Percentiles rank a stretch among this genome's conserved stretches.
These are phyloP conservation scores for Eugnorisma glareosa DNA, from an alignment of 2,888 invertebrate species.

Conservation along the genomic window DNA sequence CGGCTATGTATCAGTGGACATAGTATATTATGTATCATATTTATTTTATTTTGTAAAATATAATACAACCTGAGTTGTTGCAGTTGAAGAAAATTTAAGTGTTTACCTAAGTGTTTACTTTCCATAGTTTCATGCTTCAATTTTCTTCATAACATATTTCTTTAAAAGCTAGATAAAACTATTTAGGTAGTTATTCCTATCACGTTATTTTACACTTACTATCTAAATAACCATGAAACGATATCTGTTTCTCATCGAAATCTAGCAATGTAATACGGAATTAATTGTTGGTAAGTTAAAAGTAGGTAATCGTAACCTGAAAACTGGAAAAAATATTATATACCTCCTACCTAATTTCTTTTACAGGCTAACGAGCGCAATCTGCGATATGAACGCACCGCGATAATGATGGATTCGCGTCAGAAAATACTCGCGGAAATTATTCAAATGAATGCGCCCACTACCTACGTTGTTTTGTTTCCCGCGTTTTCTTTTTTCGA, in stretches of 20 bases:
- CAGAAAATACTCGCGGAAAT: constrained; percentile 76
- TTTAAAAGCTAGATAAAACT: not conserved
- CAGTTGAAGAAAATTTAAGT: not conserved
- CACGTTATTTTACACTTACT: not conserved
- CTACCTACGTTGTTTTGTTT: constrained; percentile 70
- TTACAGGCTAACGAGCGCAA: constrained; percentile 55
- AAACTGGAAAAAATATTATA: constrained; percentile 15
- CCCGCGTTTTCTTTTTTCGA: constrained; percentile 54
- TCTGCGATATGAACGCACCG: constrained; percentile 66
- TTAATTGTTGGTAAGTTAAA: not conserved
- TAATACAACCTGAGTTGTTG: not conserved
- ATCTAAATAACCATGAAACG: not conserved
- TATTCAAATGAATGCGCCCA: constrained; percentile 85
- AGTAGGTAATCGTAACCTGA: not conserved
- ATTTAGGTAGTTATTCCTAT: not conserved
- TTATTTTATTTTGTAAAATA: not conserved
- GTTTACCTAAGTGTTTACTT: not conserved
- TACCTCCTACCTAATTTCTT: constrained; percentile 10
- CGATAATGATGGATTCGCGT: constrained; percentile 80
- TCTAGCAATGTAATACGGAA: not conserved
- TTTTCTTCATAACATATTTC: not conserved
- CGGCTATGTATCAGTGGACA: not conserved
- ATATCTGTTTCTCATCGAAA: not conserved
- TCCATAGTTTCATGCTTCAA: not conserved
- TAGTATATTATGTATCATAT: not conserved